A percentile compares a stretch with the other conserved stretches of the same genome.
Conservation (phyloP, 92 coral and sea anemone genomes). For the Parazoanthus atlanticus region DNA sequence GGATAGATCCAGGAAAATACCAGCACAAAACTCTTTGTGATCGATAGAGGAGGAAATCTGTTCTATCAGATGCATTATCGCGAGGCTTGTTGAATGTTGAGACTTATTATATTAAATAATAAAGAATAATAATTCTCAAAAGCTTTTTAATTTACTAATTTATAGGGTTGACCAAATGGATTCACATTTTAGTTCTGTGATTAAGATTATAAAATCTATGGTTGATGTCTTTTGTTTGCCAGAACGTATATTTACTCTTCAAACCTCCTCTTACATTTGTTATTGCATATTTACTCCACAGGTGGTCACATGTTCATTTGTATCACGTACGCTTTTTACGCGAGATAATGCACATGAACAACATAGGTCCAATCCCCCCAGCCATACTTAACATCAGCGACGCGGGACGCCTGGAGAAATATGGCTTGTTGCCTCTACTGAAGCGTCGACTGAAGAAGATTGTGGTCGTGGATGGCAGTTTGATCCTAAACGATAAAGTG, state of each 20-base stretch:
- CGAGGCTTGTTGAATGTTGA: too few species aligned
- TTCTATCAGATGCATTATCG: too few species aligned
- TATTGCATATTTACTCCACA: constrained; percentile 3
- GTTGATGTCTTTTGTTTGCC: too few species aligned
- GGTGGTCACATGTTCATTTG: constrained; percentile 85
- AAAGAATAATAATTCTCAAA: too few species aligned
- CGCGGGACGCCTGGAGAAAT: constrained; percentile 89
- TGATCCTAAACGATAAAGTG: constrained; percentile 56
- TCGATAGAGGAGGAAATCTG: too few species aligned
- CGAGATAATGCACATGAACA: constrained; percentile 70
- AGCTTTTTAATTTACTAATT: too few species aligned
- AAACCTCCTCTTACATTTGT: background rate
- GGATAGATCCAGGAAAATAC: too few species aligned
- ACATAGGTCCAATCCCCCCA: constrained; percentile 85
- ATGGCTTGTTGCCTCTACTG: constrained; percentile 74
- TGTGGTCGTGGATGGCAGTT: constrained; percentile 81
- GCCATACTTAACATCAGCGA: constrained; percentile 82
- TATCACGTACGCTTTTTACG: constrained; percentile 86
- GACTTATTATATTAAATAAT: too few species aligned
- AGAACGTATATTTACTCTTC: background rate
- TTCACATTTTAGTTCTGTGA: too few species aligned
- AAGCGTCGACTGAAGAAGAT: constrained; percentile 76
- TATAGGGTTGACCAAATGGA: too few species aligned
- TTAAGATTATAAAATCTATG: too few species aligned
- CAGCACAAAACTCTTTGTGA: too few species aligned